These are phyloP conservation scores for Tromatobia lineatoria DNA, from an alignment of 2,888 invertebrate genomes.

Conservation along the genomic window DNA sequence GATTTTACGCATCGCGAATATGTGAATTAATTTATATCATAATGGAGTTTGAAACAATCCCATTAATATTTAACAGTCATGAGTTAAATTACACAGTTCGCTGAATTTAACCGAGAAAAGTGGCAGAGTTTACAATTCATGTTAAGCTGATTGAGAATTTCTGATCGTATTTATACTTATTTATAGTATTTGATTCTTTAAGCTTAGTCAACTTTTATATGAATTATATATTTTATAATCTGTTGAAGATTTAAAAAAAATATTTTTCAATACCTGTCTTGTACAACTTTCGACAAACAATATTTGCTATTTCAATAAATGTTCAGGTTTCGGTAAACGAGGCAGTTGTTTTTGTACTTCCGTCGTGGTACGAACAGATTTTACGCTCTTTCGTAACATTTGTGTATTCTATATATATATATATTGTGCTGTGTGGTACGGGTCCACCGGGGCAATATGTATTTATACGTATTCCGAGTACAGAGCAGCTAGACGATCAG, in stretches of 20 bases:
- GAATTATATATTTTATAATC: slow-evolving; percentile 11
- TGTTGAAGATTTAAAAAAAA: too few species aligned
- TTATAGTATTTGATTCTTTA: not conserved
- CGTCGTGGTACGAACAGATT: slow-evolving; percentile 24
- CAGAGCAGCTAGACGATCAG: slow-evolving; percentile 33
- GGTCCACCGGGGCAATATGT: slow-evolving; percentile 1
- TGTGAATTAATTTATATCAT: slow-evolving; percentile 39
- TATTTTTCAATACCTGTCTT: slow-evolving; percentile 7
- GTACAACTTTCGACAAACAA: slow-evolving; percentile 6
- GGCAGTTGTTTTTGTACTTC: slow-evolving; percentile 35
- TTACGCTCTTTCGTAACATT: slow-evolving; percentile 23
- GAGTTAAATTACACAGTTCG: slow-evolving; percentile 1
- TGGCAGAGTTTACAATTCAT: slow-evolving; percentile 25
- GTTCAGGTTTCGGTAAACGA: slow-evolving; percentile 11
- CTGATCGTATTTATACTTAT: not conserved
- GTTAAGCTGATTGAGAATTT: not conserved
- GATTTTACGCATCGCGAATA: slow-evolving; percentile 46
- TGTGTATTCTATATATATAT: not conserved
- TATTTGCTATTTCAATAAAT: slow-evolving; percentile 12
- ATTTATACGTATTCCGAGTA: slow-evolving; percentile 39
- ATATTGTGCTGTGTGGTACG: not conserved
- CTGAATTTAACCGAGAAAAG: slow-evolving; percentile 24
- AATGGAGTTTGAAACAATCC: slow-evolving; percentile 39
- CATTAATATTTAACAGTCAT: slow-evolving; percentile 48
- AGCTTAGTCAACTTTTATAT: not conserved